These are phyloP conservation scores for Setophaga petechia DNA, from an alignment of 2,113 vertebrate species.

Conservation along the genomic window DNA sequence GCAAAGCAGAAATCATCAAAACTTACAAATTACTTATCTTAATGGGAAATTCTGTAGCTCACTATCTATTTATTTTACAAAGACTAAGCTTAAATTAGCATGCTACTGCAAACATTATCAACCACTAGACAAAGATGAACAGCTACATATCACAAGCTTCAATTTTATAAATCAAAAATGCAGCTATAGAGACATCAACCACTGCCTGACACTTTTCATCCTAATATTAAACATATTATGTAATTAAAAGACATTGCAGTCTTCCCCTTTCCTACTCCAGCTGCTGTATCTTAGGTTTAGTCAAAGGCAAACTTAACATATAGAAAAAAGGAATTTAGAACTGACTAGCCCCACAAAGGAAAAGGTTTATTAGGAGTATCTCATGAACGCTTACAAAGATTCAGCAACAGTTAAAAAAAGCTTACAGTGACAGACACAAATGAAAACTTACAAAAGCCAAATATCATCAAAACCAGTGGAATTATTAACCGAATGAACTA, in stretches of 20 bases:
- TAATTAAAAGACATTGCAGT: neutral
- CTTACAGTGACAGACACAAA: neutral
- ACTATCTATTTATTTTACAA: neutral
- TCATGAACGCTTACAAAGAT: neutral
- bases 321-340: neutral
- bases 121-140: neutral
- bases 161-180: neutral
- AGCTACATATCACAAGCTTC: neutral
- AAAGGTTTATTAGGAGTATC: neutral
- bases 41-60: neutral
- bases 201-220: neutral
- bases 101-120: neutral
- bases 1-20: neutral
- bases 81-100: neutral
- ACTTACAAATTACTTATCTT: neutral
- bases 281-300: neutral
- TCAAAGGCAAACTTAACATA: neutral
- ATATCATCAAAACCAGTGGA: neutral
- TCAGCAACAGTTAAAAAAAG: neutral
- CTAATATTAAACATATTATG: neutral
- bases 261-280: neutral
- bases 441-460: neutral
- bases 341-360: neutral
- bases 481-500: neutral
- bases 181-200: neutral